A percentile compares a stretch with the other conserved stretches of the same genome.
Conservation (phyloP, 2,113 vertebrate species). For the Leucoraja erinaceus region DNA sequence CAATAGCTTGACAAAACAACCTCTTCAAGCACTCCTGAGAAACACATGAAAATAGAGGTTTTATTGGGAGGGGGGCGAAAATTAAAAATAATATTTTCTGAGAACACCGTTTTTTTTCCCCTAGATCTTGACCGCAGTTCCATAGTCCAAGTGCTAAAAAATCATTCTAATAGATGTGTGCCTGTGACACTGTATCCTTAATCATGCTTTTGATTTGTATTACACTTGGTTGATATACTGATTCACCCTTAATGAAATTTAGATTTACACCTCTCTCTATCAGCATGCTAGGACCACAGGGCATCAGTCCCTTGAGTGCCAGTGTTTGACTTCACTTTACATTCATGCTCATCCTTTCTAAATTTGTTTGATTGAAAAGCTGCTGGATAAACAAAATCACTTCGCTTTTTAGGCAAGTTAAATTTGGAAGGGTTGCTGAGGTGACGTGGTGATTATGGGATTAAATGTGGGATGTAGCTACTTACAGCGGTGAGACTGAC, state of each 20-base stretch:
- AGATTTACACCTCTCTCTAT: background rate
- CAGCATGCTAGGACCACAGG: too few species aligned
- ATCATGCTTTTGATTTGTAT: background rate
- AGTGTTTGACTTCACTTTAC: background rate
- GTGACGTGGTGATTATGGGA: constrained; percentile 22
- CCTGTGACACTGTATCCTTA: background rate
- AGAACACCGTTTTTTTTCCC: too few species aligned
- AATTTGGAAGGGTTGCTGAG: constrained; percentile 5
- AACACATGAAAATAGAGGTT: too few species aligned
- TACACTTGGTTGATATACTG: background rate
- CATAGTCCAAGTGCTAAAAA: background rate
- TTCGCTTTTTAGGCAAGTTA: constrained; percentile 2
- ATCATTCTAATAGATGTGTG: background rate
- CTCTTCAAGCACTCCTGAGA: background rate
- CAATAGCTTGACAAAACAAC: background rate
- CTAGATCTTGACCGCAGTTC: background rate
- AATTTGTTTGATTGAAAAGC: background rate
- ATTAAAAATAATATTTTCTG: background rate
- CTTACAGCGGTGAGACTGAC: background rate
- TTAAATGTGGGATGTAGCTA: constrained; percentile 20
- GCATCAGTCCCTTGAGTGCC: background rate
- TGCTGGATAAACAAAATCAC: background rate
- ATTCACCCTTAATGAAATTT: background rate
- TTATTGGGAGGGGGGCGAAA: background rate
- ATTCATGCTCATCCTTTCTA: background rate